Evolutionary conservation across 2,888 invertebrate genomes (phyloP).

Genomic region (Mylabris sibirica): DNA sequence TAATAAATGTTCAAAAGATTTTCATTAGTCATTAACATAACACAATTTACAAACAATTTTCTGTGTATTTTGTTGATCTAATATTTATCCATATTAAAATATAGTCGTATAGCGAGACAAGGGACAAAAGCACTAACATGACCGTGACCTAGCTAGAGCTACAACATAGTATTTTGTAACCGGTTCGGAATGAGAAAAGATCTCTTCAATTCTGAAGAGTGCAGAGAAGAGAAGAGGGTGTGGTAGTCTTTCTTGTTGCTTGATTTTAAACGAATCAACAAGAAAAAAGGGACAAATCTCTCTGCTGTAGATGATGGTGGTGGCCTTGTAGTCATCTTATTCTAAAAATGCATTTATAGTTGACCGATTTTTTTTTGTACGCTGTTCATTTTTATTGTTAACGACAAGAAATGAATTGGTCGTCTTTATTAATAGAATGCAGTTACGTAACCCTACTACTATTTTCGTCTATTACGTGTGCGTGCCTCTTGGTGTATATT

Average conservation of each 20-base stretch:
- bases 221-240: background rate
- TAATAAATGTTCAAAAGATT: background rate
- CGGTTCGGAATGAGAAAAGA: background rate
- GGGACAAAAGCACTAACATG: background rate
- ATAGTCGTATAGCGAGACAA: background rate
- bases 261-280: background rate
- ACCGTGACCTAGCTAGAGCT: constrained; percentile 9
- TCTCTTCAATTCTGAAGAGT: background rate
- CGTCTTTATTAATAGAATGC: background rate
- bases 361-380: background rate
- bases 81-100: too few relatives aligned
- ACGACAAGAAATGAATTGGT: background rate
- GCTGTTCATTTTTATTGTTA: background rate
- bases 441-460: constrained; percentile 11
- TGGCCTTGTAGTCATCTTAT: background rate
- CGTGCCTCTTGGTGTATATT: background rate
- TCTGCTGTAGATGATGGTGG: background rate
- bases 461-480: background rate
- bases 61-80: background rate
- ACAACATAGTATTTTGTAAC: background rate
- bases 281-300: background rate
- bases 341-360: background rate
- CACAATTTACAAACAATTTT: background rate
- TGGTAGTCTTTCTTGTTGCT: background rate
- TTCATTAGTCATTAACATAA: background rate